A percentile compares a stretch with the other conserved stretches of the same genome.
These are phyloP conservation scores for Nemopilema nomurai DNA, from an alignment of 30 jellyfish, hydroid and myxozoan species.

Conservation along the genomic window DNA sequence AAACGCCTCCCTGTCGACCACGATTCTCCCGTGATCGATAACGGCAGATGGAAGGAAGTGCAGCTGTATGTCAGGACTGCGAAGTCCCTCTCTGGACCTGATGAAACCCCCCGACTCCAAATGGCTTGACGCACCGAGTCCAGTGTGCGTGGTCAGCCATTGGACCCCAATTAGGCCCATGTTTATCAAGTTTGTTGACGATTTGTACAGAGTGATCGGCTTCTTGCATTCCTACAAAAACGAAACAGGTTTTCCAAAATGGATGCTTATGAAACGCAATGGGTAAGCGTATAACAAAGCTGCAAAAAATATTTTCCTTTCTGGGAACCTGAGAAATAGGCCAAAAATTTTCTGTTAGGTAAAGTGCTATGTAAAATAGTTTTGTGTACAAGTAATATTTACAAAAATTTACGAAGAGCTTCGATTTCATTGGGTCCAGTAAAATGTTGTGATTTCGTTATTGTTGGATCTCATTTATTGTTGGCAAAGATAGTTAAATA, in stretches of 20 bases:
- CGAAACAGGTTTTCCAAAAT: neutral
- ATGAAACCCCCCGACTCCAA: slow-evolving; percentile 96
- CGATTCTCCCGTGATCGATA: slow-evolving; percentile 84
- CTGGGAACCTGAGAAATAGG: no score
- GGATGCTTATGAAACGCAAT: no score
- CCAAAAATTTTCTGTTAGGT: no score
- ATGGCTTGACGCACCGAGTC: slow-evolving; percentile 86
- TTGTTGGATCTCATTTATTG: no score
- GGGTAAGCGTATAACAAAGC: no score
- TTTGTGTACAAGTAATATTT: no score
- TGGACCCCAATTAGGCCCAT: slow-evolving; percentile 88
- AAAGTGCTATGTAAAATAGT: no score
- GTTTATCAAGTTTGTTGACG: slow-evolving; percentile 70
- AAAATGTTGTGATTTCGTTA: no score
- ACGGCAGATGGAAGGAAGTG: slow-evolving; percentile 96
- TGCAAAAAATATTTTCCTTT: no score
- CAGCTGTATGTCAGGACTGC: slow-evolving; percentile 87
- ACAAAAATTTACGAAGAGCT: no score
- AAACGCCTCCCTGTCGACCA: slow-evolving; percentile 89
- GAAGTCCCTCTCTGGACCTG: slow-evolving; percentile 74
- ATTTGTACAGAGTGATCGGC: slow-evolving; percentile 83
- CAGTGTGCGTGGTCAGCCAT: slow-evolving; percentile 83
- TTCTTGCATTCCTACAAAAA: slow-evolving; percentile 83
- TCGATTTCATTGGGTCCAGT: no score
- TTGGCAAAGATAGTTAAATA: no score